A percentile compares a stretch with the other conserved stretches of the same genome.
phyloP scores from a whole-genome alignment of 2,797 vertebrate species.

The Darevskia nairensis region DNA sequence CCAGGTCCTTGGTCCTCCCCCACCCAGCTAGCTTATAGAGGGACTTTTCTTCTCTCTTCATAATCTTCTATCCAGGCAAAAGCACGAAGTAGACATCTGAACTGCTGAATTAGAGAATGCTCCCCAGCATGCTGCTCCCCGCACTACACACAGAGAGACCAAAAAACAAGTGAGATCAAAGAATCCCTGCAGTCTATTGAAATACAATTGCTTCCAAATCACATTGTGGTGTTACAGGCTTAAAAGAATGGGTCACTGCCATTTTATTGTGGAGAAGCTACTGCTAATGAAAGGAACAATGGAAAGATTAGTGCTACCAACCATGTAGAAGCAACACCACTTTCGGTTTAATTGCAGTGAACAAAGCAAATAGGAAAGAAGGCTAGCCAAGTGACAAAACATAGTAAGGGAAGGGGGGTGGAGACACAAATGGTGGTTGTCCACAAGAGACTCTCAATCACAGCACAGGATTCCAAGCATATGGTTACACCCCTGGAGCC shows the following conservation, averaged over 20 bases:
- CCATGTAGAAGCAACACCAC: constrained; percentile 86
- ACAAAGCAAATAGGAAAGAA: constrained; percentile 84
- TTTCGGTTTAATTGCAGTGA: constrained; percentile 86
- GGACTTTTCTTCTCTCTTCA: constrained; percentile 54
- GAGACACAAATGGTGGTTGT: constrained; percentile 67
- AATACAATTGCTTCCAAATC: constrained; percentile 85
- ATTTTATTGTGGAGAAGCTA: constrained; percentile 86
- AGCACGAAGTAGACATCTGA: constrained; percentile 73
- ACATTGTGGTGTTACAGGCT: constrained; percentile 81
- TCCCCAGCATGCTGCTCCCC: constrained; percentile 68
- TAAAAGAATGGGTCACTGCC: constrained; percentile 85
- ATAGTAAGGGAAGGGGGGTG: constrained; percentile 59
- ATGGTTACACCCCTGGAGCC: constrained; percentile 17
- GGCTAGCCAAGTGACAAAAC: constrained; percentile 83
- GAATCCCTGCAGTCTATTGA: constrained; percentile 81
- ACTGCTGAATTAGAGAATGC: constrained; percentile 60
- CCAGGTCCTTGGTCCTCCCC: constrained; percentile 59
- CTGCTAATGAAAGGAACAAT: constrained; percentile 90
- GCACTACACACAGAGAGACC: not conserved
- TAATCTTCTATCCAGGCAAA: constrained; percentile 68
- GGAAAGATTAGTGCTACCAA: constrained; percentile 87
- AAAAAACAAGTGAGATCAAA: constrained; percentile 87
- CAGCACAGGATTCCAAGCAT: constrained; percentile 43
- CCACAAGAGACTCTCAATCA: constrained; percentile 63
- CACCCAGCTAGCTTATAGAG: constrained; percentile 68